These are phyloP conservation scores for Caenorhabditis uteleia DNA, from an alignment of 2,888 invertebrate genomes.

Conservation along the genomic window DNA sequence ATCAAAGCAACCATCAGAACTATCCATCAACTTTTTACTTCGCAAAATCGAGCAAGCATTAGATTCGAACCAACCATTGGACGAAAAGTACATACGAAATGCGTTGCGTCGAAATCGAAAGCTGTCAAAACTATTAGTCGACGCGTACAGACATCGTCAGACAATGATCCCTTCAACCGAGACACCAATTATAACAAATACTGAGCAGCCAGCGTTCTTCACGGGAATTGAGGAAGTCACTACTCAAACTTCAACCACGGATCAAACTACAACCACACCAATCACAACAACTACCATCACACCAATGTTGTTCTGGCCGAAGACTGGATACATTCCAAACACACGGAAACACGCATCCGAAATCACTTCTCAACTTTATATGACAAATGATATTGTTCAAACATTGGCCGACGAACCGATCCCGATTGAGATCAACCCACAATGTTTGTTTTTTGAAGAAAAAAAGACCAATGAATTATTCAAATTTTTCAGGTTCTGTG, in stretches of 20 bases:
- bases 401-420: constrained; percentile 29
- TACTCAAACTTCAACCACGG: not conserved
- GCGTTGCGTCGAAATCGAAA: constrained; percentile 39
- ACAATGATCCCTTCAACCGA: not conserved
- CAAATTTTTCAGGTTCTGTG: too few species aligned
- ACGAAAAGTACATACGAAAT: constrained; percentile 40
- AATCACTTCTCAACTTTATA: constrained; percentile 51
- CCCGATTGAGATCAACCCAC: constrained; percentile 14
- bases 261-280: not conserved
- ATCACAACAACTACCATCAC: constrained; percentile 10
- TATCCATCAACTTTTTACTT: constrained; percentile 29
- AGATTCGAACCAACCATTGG: constrained; percentile 35
- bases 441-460: constrained; percentile 21
- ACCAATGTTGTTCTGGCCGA: constrained; percentile 36
- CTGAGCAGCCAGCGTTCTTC: not conserved
- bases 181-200: not conserved
- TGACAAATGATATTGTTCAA: constrained; percentile 50
- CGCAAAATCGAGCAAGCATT: constrained; percentile 33
- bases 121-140: constrained; percentile 40
- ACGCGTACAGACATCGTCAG: constrained; percentile 36
- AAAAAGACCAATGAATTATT: too few species aligned
- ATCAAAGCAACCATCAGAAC: constrained; percentile 5
- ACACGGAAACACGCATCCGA: constrained; percentile 52
- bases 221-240: too few species aligned
- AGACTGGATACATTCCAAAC: constrained; percentile 50